Evolutionary conservation across 2,888 invertebrate species (phyloP), one percentile per base, ranked within the genome.

Genomic region (Standfussiana lucernea): DNA sequence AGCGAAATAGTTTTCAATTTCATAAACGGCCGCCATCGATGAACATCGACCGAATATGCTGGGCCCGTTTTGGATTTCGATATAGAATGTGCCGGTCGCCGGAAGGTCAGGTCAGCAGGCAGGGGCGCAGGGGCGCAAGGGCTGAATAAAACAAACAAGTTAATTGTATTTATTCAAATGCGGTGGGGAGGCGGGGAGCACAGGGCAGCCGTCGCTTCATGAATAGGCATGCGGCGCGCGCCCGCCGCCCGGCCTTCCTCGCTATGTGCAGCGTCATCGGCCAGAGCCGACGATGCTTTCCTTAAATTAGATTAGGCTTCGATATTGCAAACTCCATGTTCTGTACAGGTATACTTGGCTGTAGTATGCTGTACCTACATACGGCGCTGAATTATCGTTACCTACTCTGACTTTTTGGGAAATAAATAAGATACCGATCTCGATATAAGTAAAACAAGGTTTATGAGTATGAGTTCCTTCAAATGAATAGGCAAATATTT

Each of bases 161-260:
- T 96, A 96, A 96, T 96, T 96, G 96, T 96, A 96, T 96, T 96
- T 96, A 96, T 96, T 96, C 95, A 96, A 96, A 96, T 96, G 94
- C 89, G 93, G 89, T 88, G 89, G 92, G 91, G 92, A 90, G 84
- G 32, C 59, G 28, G 45, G 75, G 75, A 68, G 87, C 90, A 40
- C 89, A 82, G 91, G 91, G 92, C 95, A 94, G 95, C 95, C 95
- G 95, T 92, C 93, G 92, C 91, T 93, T 96, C 95, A 96, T 96
- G 96, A 96, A 96, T 96, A 96, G 91, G 93, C 94, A 95, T 94
- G 93, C 90, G 87, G 86, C 88, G 90, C 66, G 75, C 90, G 86
- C 89, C 89, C 92, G 91, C 91, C 92, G 86, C 89, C 89, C 92
- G 92, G 92, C 93, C 93, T 92, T 93, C 91, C 91, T 79, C 86